Evolutionary conservation across 2,797 vertebrate genomes (phyloP).

Genomic region (Peromyscus nudipes): DNA sequence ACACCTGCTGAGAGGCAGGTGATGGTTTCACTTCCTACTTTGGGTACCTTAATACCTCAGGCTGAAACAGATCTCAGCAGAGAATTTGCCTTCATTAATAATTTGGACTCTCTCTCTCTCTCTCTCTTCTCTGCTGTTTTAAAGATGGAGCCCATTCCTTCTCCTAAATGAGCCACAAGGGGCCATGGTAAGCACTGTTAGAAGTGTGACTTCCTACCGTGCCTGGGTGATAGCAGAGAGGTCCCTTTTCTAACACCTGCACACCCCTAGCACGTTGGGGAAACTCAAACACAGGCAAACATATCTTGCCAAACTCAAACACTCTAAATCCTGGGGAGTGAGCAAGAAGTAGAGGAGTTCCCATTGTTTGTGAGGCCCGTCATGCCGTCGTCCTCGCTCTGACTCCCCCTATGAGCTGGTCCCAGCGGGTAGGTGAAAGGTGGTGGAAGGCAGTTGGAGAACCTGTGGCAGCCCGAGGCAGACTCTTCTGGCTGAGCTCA

Average conservation of each 20-base stretch:
- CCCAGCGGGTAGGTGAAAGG: constrained; percentile 69
- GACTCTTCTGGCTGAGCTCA: constrained; percentile 83
- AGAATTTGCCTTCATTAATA: background rate
- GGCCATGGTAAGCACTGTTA: background rate
- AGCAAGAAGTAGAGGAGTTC: constrained; percentile 39
- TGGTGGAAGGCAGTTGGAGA: constrained; percentile 81
- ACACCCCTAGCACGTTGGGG: constrained; percentile 20
- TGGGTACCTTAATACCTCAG: background rate
- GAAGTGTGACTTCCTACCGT: background rate
- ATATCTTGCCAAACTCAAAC: constrained; percentile 71
- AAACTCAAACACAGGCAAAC: constrained; percentile 70
- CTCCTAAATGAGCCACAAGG: background rate
- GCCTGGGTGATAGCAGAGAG: background rate
- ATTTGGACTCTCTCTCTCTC: background rate
- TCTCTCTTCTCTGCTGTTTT: background rate
- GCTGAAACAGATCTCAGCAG: background rate
- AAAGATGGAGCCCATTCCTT: background rate
- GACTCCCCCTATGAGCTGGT: constrained; percentile 69
- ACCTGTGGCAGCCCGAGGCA: constrained; percentile 82
- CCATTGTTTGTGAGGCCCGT: constrained; percentile 22
- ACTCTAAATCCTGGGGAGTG: constrained; percentile 48
- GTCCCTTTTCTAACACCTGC: constrained; percentile 23
- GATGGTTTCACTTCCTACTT: background rate
- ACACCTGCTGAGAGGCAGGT: background rate
- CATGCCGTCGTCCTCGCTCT: constrained; percentile 45